Evolutionary conservation across 1,140 invertebrate species (phyloP), one percentile per base, ranked within the genome.

Genomic region (Condylostylus longicornis): DNA sequence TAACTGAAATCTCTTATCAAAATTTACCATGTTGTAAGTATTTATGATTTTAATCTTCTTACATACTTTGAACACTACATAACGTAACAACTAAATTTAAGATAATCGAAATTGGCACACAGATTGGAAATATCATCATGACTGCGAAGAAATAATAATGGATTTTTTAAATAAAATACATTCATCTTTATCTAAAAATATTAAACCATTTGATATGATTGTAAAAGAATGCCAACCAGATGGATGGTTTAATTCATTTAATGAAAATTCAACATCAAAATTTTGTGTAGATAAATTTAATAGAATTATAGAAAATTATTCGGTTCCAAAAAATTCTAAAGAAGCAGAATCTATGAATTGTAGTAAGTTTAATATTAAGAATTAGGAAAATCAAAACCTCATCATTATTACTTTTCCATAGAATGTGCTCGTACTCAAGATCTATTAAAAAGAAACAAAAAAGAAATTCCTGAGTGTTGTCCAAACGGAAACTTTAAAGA

Each of bases 401-500:
- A 22, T 25, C 2, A 32, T 4, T 21, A 41, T 36, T 33, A 35
- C 42, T 37, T 38, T 41, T 57, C 50, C n/a, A 5, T 50, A 75
- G 71, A 73, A 51, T 76, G 72, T 49, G 69, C 69, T 4, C 47
- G 65, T 40, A 66, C 69, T 8, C 49, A 52, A 7, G 43, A 50
- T 22, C 34, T 72, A 3, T 62, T 74, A 52, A 45, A 44, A 7
- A 29, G 47, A 18, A 38, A 33, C 15, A 38, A 33, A 2, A 31
- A 42, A 1, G 66, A 70, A 43, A 52, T 62, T 34, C 71, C 72
- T 1, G 44, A 53, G 1, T 77, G 74, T 44, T 69, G 67, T 43
- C 38, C 41, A 15, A 72, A 70, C 53, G 75, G 75, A 10, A 75
- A 72, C 50, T 76, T 71, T 48, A 49, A 66, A 18, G 23, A 23